phyloP scores from a whole-genome alignment of 2,113 vertebrate species.

The Pituophis catenifer region DNA sequence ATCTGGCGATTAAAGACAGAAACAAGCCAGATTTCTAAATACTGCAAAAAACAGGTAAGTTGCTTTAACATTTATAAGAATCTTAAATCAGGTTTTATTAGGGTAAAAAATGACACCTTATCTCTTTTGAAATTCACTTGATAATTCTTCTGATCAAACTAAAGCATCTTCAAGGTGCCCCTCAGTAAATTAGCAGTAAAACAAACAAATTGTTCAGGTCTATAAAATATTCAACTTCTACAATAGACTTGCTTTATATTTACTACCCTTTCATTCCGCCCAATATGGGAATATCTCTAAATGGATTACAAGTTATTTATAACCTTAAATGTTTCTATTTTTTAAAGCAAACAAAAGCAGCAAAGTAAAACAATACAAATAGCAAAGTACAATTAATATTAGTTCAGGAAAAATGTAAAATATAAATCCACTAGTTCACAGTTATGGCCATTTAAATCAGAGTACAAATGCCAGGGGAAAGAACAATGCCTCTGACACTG shows the following conservation, averaged over 20 bases:
- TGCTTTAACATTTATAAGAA: background rate
- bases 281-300: background rate
- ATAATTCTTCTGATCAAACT: constrained; percentile 1
- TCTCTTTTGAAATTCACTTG: background rate
- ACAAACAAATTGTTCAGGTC: fast-evolving
- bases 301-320: background rate
- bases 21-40: background rate
- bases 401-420: background rate
- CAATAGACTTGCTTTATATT: background rate
- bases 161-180: background rate
- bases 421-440: background rate
- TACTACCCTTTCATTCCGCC: background rate
- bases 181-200: background rate
- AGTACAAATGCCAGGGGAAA: background rate
- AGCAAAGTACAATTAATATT: background rate
- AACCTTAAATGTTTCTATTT: background rate
- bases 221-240: background rate
- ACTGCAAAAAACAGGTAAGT: background rate
- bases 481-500: background rate
- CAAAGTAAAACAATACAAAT: background rate
- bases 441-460: background rate
- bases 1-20: background rate
- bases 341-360: background rate
- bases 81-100: background rate
- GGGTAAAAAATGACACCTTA: background rate